phyloP scores from a whole-genome alignment of 2,797 vertebrate genomes.

The Lepus townsendii region DNA sequence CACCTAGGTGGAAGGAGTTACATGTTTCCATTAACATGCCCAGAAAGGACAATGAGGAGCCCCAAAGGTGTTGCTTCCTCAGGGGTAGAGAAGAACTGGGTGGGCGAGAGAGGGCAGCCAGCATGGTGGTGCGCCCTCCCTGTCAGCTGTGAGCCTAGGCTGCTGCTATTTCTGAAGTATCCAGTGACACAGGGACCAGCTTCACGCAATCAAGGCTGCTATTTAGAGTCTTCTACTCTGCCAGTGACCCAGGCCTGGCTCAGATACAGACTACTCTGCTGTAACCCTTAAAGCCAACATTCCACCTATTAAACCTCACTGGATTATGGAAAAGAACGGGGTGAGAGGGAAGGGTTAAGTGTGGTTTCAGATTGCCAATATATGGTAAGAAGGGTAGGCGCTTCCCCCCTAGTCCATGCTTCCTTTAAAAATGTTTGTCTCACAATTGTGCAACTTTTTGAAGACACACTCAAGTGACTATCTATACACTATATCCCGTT shows the following conservation, averaged over 20 bases:
- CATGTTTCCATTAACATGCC: neutral
- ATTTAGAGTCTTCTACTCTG: conserved; percentile 59
- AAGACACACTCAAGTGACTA: conserved; percentile 57
- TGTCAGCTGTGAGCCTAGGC: conserved; percentile 59
- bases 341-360: neutral
- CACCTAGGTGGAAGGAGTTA: neutral
- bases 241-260: conserved; percentile 55
- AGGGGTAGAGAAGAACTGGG: neutral
- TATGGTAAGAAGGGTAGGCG: neutral
- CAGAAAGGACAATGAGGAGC: neutral
- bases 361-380: conserved; percentile 12
- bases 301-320: conserved; percentile 61
- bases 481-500: neutral
- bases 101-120: neutral
- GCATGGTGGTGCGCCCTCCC: neutral
- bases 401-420: neutral
- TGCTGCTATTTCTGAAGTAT: conserved; percentile 44
- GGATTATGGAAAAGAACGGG: conserved; percentile 22
- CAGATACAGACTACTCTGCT: conserved; percentile 6
- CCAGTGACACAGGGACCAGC: conserved; percentile 10
- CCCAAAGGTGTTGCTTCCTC: neutral
- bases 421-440: conserved; percentile 48
- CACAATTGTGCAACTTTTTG: neutral
- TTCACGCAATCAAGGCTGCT: conserved; percentile 17
- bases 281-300: conserved; percentile 54